phyloP scores from a whole-genome alignment of 2,888 invertebrate species.

The Cosmorhoe ocellata region DNA sequence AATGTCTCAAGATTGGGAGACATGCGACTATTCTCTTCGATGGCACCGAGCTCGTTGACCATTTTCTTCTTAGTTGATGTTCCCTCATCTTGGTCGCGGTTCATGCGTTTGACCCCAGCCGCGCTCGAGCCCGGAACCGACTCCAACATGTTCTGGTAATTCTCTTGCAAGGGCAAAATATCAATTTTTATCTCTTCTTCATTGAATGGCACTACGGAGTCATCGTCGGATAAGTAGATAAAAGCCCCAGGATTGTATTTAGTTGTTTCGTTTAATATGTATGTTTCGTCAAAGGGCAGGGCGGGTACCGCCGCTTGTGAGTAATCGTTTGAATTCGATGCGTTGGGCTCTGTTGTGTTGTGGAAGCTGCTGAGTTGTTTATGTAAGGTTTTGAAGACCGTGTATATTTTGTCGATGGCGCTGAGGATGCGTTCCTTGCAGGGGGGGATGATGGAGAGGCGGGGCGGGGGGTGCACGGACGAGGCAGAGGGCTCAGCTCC shows the following conservation, averaged over 20 bases:
- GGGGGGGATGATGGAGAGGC: constrained; percentile 60
- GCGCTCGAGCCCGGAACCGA: constrained; percentile 18
- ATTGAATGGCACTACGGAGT: too few species aligned
- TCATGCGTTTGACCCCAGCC: constrained; percentile 40
- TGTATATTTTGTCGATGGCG: constrained; percentile 64
- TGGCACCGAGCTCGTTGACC: constrained; percentile 3
- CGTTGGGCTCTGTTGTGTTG: not conserved
- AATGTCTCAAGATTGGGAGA: constrained; percentile 39
- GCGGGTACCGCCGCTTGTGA: not conserved
- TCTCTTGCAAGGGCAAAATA: too few species aligned
- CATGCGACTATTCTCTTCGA: not conserved
- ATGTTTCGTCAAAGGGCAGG: not conserved
- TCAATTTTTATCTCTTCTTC: too few species aligned
- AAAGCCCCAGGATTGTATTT: too few species aligned
- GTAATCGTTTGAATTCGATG: not conserved
- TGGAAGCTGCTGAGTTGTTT: constrained; percentile 14
- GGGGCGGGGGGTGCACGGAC: constrained; percentile 21
- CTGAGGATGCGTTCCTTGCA: constrained; percentile 59
- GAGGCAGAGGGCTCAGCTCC: constrained; percentile 17
- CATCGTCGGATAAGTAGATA: too few species aligned
- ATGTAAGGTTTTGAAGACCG: constrained; percentile 47
- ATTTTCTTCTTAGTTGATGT: constrained; percentile 36
- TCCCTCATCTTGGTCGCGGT: constrained; percentile 30
- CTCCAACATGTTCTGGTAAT: not conserved
- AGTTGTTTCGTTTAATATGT: too few species aligned